Conservation (phyloP, 2,113 vertebrate species). For the Pseudorasbora parva region DNA sequence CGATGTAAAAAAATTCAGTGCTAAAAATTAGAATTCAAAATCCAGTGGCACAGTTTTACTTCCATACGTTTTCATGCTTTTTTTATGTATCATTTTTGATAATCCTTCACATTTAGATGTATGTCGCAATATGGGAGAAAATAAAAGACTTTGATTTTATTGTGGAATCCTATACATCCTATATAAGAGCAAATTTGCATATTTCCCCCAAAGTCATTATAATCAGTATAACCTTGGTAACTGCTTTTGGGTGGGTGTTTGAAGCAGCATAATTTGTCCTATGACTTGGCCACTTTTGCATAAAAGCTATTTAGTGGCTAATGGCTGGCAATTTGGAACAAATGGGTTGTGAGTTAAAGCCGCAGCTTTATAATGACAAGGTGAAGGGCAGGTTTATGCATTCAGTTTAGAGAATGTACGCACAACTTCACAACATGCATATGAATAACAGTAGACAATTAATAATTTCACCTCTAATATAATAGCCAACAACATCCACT, state of each 20-base stretch:
- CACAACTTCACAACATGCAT: conserved; percentile 2
- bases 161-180: not conserved
- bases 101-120: not conserved
- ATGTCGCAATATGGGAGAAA: not conserved
- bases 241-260: too few relatives aligned
- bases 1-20: too few relatives aligned
- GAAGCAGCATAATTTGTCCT: too few relatives aligned
- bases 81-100: not conserved
- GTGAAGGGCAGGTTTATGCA: conserved; percentile 14
- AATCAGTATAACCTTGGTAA: too few relatives aligned
- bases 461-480: not conserved
- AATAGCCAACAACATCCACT: conserved; percentile 9
- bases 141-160: not conserved
- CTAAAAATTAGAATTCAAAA: too few relatives aligned
- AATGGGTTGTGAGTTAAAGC: too few relatives aligned
- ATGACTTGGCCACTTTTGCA: too few relatives aligned
- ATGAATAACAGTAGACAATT: not conserved
- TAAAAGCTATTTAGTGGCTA: too few relatives aligned
- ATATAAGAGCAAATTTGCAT: not conserved
- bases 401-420: not conserved
- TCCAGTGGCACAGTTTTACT: too few relatives aligned
- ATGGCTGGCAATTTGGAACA: too few relatives aligned
- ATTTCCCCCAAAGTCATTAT: too few relatives aligned
- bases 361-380: not conserved
- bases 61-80: too few relatives aligned